Evolutionary conservation across 2,888 invertebrate species (phyloP), one percentile per base, ranked within the genome.

Genomic region (Andrena fulva): DNA sequence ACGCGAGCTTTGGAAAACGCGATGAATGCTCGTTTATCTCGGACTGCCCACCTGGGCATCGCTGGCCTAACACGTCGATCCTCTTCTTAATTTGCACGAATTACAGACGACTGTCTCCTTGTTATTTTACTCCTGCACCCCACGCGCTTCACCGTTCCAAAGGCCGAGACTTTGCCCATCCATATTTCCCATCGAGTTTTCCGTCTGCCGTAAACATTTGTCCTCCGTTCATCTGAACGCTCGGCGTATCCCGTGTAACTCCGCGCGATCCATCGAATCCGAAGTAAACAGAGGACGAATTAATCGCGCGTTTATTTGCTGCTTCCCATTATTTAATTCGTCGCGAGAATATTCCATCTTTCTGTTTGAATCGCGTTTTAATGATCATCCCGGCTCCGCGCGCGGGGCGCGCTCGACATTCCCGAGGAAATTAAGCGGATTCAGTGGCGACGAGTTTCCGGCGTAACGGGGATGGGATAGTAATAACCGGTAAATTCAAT

Each of bases 401-500:
- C 12, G 24, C n/a, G 24, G 24, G 24, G 0, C 3, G 7, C 24
- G 56, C 56, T 56, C 56, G 56, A 56, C 27, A 31, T 50, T 50
- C 50, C 31, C 56, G 56, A 8, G 56, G 56, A 50, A 50, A 52
- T 31, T 50, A 29, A 52, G 29, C 48, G 64, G 48, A 52, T 52
- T 62, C n/a, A 2, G 16, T 1, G 2, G 16, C 24, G n/a, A 8
- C 1, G 24, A 33, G 24, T 50, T 42, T 10, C 63, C 63, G 24
- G 27, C 12, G 42, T n/a, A 70, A 48, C 42, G 29, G 20, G 42
- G 8, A 56, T 56, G 56, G 67, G 67, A 27, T 67, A 52, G 27
- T 31, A 67, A 52, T 67, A 67, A 48, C 42, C 52, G 27, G 42
- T 20, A 73, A 73, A 73, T 73, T 64, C 73, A 64, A 73, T 73